Evolutionary conservation across 2,113 vertebrate species (phyloP).

Genomic region (Pteruthius melanotis): DNA sequence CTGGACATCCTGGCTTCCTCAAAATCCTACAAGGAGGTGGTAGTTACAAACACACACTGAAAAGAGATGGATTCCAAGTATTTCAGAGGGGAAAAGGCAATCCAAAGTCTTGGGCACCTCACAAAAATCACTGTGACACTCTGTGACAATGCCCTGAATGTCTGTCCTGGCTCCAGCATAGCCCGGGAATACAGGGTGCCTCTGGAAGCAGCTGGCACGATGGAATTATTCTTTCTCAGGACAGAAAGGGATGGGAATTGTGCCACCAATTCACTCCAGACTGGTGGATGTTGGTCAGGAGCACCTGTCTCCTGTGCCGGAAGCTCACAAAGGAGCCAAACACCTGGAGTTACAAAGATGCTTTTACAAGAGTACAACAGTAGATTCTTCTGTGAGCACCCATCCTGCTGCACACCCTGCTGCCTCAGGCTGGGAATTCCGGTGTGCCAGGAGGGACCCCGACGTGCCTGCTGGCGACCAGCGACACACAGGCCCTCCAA

Average conservation of each 20-base stretch:
- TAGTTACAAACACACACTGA: neutral
- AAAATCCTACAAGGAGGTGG: neutral
- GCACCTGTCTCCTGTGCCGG: neutral
- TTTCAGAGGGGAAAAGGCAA: neutral
- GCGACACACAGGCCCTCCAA: neutral
- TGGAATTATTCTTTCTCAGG: neutral
- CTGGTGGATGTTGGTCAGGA: neutral
- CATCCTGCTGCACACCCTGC: neutral
- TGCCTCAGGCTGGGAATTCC: neutral
- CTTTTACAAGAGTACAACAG: rapidly evolving
- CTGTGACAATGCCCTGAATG: neutral
- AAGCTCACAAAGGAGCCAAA: neutral
- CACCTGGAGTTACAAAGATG: neutral
- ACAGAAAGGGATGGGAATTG: neutral
- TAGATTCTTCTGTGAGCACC: neutral
- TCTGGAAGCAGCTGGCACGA: neutral
- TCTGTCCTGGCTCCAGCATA: neutral
- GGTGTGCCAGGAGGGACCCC: neutral
- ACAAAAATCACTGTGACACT: neutral
- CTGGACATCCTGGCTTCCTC: neutral
- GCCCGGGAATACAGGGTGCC: neutral
- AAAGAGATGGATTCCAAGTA: neutral
- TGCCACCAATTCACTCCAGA: neutral
- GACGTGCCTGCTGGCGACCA: neutral
- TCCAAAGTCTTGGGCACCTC: neutral